Evolutionary conservation across 2,797 vertebrate species (phyloP).

Genomic region (Coracias cyanogaster): DNA sequence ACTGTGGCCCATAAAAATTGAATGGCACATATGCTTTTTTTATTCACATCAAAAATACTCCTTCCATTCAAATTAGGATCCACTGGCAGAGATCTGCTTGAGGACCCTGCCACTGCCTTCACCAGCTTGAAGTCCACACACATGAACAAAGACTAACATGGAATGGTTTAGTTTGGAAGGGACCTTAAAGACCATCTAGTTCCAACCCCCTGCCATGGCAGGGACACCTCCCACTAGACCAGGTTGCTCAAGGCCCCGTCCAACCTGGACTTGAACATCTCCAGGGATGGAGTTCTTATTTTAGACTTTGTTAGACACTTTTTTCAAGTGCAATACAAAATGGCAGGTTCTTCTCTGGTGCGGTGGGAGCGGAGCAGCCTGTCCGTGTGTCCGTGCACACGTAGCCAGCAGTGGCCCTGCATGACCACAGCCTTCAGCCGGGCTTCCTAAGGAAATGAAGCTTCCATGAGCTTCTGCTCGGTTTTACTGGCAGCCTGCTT

Average conservation of each 20-base stretch:
- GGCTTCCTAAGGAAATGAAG: neutral
- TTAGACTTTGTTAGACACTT: rapidly evolving
- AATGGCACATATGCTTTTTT: rapidly evolving
- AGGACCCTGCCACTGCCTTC: neutral
- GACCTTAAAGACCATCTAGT: too few relatives aligned
- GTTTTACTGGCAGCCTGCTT: neutral
- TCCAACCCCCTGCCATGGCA: too few relatives aligned
- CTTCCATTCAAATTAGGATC: neutral
- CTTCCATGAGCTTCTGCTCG: neutral
- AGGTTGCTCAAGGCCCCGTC: too few relatives aligned
- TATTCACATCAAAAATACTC: neutral
- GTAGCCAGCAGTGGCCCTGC: neutral
- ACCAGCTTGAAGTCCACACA: neutral
- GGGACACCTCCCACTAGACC: too few relatives aligned
- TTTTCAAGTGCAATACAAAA: neutral
- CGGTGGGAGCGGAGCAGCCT: neutral
- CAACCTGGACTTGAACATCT: too few relatives aligned
- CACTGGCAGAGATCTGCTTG: neutral
- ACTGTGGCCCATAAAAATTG: neutral
- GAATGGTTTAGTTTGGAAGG: too few relatives aligned
- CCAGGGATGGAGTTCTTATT: neutral
- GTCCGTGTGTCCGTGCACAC: rapidly evolving
- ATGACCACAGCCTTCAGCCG: neutral
- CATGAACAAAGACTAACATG: neutral
- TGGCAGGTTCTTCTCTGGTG: neutral